phyloP scores from a whole-genome alignment of 2,888 invertebrate species.

The Opisthograptis luteolata region DNA sequence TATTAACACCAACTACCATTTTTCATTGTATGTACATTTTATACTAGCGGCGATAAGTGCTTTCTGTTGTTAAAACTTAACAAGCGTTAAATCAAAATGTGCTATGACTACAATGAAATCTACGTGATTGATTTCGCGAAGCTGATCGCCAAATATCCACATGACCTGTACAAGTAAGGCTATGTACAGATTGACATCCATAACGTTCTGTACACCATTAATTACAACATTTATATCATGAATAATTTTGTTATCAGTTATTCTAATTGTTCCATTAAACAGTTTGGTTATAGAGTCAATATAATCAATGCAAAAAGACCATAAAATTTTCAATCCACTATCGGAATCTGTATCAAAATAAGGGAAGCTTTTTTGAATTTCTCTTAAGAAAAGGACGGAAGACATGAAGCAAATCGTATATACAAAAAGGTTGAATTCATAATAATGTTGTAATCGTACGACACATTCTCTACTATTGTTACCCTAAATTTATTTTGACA shows the following conservation, averaged over 20 bases:
- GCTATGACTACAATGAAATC: constrained; percentile 62
- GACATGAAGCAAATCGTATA: constrained; percentile 72
- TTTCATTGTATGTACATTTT: constrained; percentile 73
- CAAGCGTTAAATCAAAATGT: constrained; percentile 67
- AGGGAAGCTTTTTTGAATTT: constrained; percentile 44
- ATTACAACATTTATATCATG: constrained; percentile 50
- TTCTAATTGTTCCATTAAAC: constrained; percentile 55
- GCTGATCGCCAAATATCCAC: constrained; percentile 84
- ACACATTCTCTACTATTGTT: constrained; percentile 66
- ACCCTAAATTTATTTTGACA: constrained; percentile 81
- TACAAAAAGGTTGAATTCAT: constrained; percentile 58
- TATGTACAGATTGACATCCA: constrained; percentile 69
- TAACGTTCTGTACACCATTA: constrained; percentile 51
- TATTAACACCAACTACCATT: constrained; percentile 72
- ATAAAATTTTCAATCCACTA: constrained; percentile 25
- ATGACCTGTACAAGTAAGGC: constrained; percentile 80
- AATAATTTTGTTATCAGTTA: constrained; percentile 36
- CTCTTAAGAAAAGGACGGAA: constrained; percentile 77
- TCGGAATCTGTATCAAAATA: constrained; percentile 41
- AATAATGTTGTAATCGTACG: constrained; percentile 54
- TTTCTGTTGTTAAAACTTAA: constrained; percentile 50
- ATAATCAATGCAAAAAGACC: constrained; percentile 42
- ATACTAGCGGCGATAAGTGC: constrained; percentile 62
- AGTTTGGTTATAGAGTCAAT: constrained; percentile 39
- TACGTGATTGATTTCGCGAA: constrained; percentile 69